Evolutionary conservation across 1,140 invertebrate species (phyloP).

Genomic region (Globodera rostochiensis): DNA sequence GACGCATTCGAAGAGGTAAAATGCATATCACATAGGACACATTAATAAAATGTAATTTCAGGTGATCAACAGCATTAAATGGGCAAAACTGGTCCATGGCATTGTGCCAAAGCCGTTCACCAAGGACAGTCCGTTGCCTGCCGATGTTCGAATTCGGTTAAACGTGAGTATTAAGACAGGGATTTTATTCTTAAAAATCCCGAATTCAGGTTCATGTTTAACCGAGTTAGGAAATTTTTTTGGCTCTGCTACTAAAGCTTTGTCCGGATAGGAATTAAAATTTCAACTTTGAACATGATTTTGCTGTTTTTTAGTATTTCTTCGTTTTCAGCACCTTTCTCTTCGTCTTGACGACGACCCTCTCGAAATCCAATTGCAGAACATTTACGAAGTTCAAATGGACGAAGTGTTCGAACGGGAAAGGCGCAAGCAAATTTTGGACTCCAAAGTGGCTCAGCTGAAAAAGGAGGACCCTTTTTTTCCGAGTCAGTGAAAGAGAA

Average conservation of each 20-base stretch:
- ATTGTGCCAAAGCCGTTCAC: constrained; percentile 75
- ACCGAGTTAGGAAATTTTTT: no score
- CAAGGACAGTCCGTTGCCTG: constrained; percentile 74
- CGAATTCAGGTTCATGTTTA: no score
- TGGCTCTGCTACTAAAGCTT: no score
- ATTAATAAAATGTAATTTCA: constrained; percentile 8
- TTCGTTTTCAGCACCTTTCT: constrained; percentile 67
- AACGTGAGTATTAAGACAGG: constrained; percentile 71
- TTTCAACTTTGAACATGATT: no score
- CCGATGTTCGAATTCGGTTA: constrained; percentile 78
- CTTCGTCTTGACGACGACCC: constrained; percentile 95
- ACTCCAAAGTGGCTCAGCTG: constrained; percentile 81
- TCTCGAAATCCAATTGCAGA: constrained; percentile 91
- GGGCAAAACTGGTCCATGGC: constrained; percentile 81
- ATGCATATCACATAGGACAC: neutral
- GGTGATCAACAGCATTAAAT: constrained; percentile 81
- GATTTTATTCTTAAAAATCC: no score
- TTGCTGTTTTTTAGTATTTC: neutral
- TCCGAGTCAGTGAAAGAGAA: constrained; percentile 72
- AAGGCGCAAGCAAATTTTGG: constrained; percentile 85
- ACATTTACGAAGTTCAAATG: constrained; percentile 91
- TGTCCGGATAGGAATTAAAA: no score
- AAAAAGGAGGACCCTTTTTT: constrained; percentile 80
- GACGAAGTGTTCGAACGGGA: constrained; percentile 94
- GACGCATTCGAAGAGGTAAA: constrained; percentile 82